Base-by-base conservation (phyloP, 2,113 vertebrate genomes). In the Oophaga pumilio region DNA sequence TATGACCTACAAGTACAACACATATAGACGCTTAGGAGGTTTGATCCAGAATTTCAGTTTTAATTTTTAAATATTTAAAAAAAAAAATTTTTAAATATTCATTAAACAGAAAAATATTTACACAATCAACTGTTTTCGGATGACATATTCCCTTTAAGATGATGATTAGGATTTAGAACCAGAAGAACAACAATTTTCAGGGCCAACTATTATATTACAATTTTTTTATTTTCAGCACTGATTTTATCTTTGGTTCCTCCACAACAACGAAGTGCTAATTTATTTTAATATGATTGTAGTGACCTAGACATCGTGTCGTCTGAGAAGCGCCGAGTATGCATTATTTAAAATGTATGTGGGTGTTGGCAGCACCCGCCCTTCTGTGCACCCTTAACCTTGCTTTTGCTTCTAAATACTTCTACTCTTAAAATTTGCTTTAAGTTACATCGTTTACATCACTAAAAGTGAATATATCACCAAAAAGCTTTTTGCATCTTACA, bases 291-390 rank as follows among this genome's bases (percentile, higher is more conserved):
- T 50, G 71, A 8, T 50, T 6, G 17, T 22, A 33, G 15, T 56
- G 50, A 79, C 53, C 76, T 28, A 57, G 76, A 79, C 49, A 56
- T 0, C 24, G 14, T 50, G 62, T 66, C 60, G 6, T 15, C 60
- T 8, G 62, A 50, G 13, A n/a, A 82, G 79, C 14, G 59, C 28
- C n/a, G 57, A 82, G 18, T 82, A 14, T 82, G 59, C 33, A 49
- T 22, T 82, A 64, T 64, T 82, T 12, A 12, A 50, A 74, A n/a
- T 62, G 43, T 43, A 49, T 43, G 33, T 64, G 20, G 79, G 57
- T 60, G 57, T 82, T 49, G 57, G 28, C 59, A 62, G 79, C 79
- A 62, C 79, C 28, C 79, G 57, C 79, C 79, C 57, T 82, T 82
- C 33, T n/a, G 60, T 20, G 8, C n/a, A 68, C 17, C 12, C 22